These are phyloP conservation scores for Calephelis perditalis DNA, from an alignment of 2,888 invertebrate species.

Conservation along the genomic window DNA sequence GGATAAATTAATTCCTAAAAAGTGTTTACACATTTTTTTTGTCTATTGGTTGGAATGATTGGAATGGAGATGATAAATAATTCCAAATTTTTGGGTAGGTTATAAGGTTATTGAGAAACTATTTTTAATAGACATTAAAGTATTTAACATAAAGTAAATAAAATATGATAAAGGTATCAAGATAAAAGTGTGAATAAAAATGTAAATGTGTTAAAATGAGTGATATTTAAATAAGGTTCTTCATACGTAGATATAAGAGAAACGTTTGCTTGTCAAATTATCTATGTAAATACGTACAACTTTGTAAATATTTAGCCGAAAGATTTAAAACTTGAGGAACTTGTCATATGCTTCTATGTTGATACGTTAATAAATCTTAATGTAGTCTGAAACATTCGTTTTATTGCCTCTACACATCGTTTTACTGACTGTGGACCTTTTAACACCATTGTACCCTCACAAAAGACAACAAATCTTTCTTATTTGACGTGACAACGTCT, in stretches of 20 bases:
- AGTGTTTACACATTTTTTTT: too few species aligned
- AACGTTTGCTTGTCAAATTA: neutral
- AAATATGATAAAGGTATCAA: too few species aligned
- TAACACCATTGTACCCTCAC: too few species aligned
- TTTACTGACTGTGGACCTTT: neutral
- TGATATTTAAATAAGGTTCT: slow-evolving; percentile 1
- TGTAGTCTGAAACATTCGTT: slow-evolving; percentile 42
- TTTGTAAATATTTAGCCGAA: slow-evolving; percentile 19
- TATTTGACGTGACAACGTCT: too few species aligned
- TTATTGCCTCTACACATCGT: neutral
- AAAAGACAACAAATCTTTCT: too few species aligned
- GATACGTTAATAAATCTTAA: slow-evolving; percentile 64
- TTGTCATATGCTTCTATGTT: slow-evolving; percentile 55
- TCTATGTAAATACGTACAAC: neutral
- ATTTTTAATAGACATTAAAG: too few species aligned
- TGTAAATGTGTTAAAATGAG: slow-evolving; percentile 2
- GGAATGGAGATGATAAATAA: too few species aligned
- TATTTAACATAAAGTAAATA: too few species aligned
- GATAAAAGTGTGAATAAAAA: neutral
- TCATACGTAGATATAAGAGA: neutral
- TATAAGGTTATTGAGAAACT: too few species aligned
- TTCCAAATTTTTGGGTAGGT: too few species aligned
- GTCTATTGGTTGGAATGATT: too few species aligned
- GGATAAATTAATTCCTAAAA: too few species aligned
- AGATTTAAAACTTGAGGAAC: slow-evolving; percentile 23